Evolutionary conservation across 2,113 vertebrate genomes (phyloP).

Genomic region (Nothoprocta pentlandii): DNA sequence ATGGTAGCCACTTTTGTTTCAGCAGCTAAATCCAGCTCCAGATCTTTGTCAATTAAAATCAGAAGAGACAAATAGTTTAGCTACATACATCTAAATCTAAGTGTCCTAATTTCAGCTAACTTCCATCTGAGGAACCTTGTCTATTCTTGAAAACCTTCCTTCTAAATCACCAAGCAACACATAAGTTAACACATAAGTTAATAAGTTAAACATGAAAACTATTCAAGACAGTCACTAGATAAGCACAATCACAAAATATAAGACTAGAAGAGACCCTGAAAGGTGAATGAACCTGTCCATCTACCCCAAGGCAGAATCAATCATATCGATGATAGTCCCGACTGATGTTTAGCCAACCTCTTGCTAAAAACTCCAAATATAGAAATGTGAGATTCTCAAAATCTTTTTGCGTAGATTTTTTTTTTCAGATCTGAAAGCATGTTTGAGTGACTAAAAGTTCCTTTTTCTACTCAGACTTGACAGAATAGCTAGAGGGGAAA

Average conservation of each 20-base stretch:
- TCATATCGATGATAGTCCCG: not conserved
- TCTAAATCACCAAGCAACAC: not conserved
- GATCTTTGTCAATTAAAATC: not conserved
- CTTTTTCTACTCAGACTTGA: not conserved
- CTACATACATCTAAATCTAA: not conserved
- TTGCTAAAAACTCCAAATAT: not conserved
- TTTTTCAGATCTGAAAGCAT: not conserved
- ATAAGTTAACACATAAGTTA: not conserved
- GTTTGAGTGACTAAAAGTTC: not conserved
- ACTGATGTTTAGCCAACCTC: not conserved
- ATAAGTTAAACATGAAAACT: not conserved
- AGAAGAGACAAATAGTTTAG: not conserved
- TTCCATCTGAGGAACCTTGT: not conserved
- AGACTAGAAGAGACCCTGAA: not conserved
- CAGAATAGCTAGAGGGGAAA: not conserved
- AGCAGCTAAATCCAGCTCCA: not conserved
- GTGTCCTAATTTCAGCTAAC: not conserved
- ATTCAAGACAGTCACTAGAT: not conserved
- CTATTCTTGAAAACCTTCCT: not conserved
- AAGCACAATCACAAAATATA: not conserved
- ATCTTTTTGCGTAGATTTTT: not conserved
- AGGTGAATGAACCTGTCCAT: not conserved
- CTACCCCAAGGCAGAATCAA: not conserved
- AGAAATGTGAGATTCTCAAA: not conserved
- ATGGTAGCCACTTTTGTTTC: not conserved